Percentiles rank a stretch among this genome's conserved stretches.
Evolutionary conservation across 2,797 vertebrate genomes (phyloP).

Genomic region (Rhinophrynus dorsalis): DNA sequence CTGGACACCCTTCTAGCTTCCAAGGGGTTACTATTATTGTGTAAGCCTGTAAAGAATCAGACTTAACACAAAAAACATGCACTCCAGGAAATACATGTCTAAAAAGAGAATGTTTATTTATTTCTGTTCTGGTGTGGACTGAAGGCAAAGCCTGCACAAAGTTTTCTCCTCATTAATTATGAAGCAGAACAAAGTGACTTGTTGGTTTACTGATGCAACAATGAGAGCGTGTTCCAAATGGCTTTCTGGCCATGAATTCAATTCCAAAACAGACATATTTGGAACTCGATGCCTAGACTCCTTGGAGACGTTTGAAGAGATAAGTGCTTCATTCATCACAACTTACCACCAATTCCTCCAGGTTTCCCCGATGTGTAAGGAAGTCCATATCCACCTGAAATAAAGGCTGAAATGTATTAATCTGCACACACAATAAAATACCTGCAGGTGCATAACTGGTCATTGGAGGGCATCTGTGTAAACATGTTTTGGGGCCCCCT

Average conservation of each 20-base stretch:
- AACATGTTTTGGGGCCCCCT: too few species aligned
- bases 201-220: conserved; percentile 1
- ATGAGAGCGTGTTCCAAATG: conserved; percentile 18
- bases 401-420: neutral
- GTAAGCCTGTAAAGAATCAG: neutral
- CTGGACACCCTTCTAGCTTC: too few species aligned
- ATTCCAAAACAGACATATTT: neutral
- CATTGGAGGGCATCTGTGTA: too few species aligned
- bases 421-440: too few species aligned
- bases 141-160: conserved; percentile 8
- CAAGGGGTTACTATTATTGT: neutral
- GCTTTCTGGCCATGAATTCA: neutral
- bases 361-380: conserved; percentile 79
- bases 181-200: conserved; percentile 4
- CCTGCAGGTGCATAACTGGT: too few species aligned
- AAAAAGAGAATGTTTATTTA: conserved; percentile 26
- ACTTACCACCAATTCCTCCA: conserved; percentile 33
- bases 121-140: conserved; percentile 3
- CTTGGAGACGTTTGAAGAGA: neutral
- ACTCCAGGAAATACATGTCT: conserved; percentile 16
- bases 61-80: neutral
- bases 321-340: neutral
- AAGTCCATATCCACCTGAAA: conserved; percentile 78
- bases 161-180: conserved; percentile 1
- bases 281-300: neutral